Evolutionary conservation across 2,888 invertebrate species (phyloP), one percentile per base, ranked within the genome.

Genomic region (Polyommatus iphigenia): DNA sequence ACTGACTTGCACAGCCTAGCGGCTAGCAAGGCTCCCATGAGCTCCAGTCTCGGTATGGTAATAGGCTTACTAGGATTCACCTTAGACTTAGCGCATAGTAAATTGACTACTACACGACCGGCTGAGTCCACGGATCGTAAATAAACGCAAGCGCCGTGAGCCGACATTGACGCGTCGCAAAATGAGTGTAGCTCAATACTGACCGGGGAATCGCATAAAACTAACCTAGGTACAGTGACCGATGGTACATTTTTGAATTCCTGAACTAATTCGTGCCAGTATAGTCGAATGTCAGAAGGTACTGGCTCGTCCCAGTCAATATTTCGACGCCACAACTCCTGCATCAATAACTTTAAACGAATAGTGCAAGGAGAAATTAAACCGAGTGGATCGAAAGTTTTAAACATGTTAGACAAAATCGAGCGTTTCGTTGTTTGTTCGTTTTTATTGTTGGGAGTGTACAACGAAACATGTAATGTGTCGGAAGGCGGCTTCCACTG

Each of bases 221-320:
- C n/a, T n/a, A n/a, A n/a, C n/a, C n/a, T 80, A 1, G 82, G 80
- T 8, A 83, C 79, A 36, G 59, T 62, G 1, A 50, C 50, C 24
- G 18, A 24, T 29, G 57, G 32, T 80, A 57, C 18, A 84, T 24
- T 13, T 77, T 50, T 0, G 10, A 13, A 7, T 3, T 3, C 71
- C 15, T 15, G 13, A 62, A 50, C 32, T 29, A 57, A 29, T 57
- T 72, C 54, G 18, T 54, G n/a, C 83, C 84, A 85, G 1, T 79
- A 54, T 0, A 79, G 71, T 7, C 71, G 78, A 72, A 83, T 79
- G 0, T 81, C 76, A n/a, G 71, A 3, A 2, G 83, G 78, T 1
- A 85, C 82, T 0, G 82, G 80, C 8, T 84, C 78, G 57, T 84
- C 84, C 83, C 84, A 82, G 46, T 54, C 79, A 78, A 46, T 71